Evolutionary conservation across 2,797 vertebrate species (phyloP).

Genomic region (Liasis olivaceus): DNA sequence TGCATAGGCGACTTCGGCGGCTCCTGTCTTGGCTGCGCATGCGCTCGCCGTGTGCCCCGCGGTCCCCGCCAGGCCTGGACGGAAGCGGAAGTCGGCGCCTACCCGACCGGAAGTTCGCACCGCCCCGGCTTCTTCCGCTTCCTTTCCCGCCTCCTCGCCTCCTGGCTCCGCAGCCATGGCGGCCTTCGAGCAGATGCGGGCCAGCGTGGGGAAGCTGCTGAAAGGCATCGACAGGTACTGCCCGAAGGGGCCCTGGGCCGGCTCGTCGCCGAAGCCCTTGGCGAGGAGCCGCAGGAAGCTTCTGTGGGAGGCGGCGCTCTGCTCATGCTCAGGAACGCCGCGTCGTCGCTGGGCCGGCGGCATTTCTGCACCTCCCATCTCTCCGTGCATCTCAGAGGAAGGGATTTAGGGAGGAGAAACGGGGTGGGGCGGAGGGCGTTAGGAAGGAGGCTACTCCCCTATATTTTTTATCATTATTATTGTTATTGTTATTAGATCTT

Average conservation of each 20-base stretch:
- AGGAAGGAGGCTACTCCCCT: background rate
- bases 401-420: background rate
- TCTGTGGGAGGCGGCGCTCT: background rate
- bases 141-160: background rate
- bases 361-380: background rate
- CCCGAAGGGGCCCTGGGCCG: accelerated
- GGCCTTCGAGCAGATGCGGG: conserved; percentile 90
- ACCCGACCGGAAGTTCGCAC: background rate
- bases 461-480: background rate
- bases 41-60: accelerated
- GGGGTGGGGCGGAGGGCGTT: background rate
- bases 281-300: background rate
- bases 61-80: background rate
- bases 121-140: conserved; percentile 43
- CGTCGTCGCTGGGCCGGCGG: background rate
- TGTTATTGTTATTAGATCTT: background rate
- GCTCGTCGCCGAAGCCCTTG: background rate
- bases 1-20: background rate
- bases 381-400: background rate
- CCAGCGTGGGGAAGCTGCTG: conserved; percentile 89
- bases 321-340: background rate
- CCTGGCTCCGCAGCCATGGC: conserved; percentile 71
- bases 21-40: background rate
- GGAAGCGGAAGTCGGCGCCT: background rate
- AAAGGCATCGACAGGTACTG: conserved; percentile 89